These are phyloP conservation scores for Trogon melanurus DNA, from an alignment of 2,113 vertebrate species.

Conservation along the genomic window DNA sequence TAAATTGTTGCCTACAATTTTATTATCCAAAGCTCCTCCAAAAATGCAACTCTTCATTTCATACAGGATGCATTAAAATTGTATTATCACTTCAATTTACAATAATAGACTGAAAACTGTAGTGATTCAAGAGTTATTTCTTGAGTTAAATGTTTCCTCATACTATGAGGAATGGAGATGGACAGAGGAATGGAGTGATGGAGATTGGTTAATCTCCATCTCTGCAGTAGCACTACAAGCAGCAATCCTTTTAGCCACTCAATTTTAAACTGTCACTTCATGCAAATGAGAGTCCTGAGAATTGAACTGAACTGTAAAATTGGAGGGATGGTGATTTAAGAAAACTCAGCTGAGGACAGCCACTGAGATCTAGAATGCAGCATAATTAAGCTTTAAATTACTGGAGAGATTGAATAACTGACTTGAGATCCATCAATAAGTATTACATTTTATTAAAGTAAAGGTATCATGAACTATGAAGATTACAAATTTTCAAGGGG, in stretches of 20 bases:
- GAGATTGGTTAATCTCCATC: not conserved
- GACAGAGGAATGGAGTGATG: too few species aligned
- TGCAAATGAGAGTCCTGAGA: slow-evolving; percentile 52
- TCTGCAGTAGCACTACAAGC: slow-evolving; percentile 2
- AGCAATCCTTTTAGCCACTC: not conserved
- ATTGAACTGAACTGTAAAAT: slow-evolving; percentile 33
- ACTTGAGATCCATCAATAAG: slow-evolving; percentile 50
- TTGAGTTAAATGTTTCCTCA: not conserved
- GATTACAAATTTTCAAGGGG: slow-evolving; percentile 6
- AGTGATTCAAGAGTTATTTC: not conserved
- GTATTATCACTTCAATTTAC: not conserved
- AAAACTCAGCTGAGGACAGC: slow-evolving; percentile 45
- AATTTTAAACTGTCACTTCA: slow-evolving; percentile 41
- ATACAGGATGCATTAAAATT: not conserved
- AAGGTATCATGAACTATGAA: slow-evolving; percentile 23
- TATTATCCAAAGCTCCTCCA: not conserved
- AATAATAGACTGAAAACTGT: not conserved
- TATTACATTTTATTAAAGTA: slow-evolving; percentile 40
- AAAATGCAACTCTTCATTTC: not conserved
- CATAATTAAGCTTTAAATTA: slow-evolving; percentile 60
- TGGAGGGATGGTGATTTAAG: slow-evolving; percentile 9
- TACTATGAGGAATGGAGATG: not conserved
- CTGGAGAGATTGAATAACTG: slow-evolving; percentile 28
- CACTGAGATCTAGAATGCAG: slow-evolving; percentile 20
- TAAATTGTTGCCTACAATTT: not conserved